phyloP scores from a whole-genome alignment of 2,113 vertebrate species.

The Lophochroa leadbeateri region DNA sequence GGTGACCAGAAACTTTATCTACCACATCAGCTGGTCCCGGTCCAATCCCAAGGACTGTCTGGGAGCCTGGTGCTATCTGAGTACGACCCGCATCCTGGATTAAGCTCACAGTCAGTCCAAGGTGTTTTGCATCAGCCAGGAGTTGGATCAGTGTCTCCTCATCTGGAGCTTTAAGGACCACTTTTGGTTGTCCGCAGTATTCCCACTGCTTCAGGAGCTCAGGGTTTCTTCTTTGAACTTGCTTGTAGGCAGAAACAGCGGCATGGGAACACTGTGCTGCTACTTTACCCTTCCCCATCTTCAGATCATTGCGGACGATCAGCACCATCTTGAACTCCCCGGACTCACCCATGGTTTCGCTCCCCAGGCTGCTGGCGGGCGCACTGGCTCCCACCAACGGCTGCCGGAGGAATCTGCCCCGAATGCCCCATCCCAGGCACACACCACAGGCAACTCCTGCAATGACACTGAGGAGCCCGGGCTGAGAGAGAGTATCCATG shows the following conservation, averaged over 20 bases:
- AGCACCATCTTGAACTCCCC: conserved; percentile 95
- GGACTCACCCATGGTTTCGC: conserved; percentile 83
- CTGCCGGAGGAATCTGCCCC: conserved; percentile 33
- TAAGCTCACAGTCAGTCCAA: conserved; percentile 88
- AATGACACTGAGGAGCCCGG: conserved; percentile 73
- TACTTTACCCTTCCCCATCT: conserved; percentile 97
- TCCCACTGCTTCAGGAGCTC: conserved; percentile 93
- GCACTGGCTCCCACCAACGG: not conserved
- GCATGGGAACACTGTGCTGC: conserved; percentile 95
- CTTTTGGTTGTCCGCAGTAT: conserved; percentile 93
- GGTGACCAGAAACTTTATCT: conserved; percentile 89
- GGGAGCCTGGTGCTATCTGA: conserved; percentile 92
- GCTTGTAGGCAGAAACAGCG: conserved; percentile 92
- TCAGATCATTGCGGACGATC: conserved; percentile 90
- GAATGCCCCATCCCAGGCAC: conserved; percentile 87
- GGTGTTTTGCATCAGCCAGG: conserved; percentile 80
- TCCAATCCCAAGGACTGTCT: conserved; percentile 91
- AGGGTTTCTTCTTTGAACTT: conserved; percentile 84
- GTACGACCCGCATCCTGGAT: conserved; percentile 96
- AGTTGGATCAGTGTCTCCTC: conserved; percentile 85
- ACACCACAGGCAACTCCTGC: conserved; percentile 85
- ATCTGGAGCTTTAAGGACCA: conserved; percentile 90
- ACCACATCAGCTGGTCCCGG: conserved; percentile 88
- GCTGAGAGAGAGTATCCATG: conserved; percentile 80
- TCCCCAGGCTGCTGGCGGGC: not conserved